A percentile compares a stretch with the other conserved stretches of the same genome.
phyloP scores from a whole-genome alignment of 2,888 invertebrate species.

The Augochlorella aurata region DNA sequence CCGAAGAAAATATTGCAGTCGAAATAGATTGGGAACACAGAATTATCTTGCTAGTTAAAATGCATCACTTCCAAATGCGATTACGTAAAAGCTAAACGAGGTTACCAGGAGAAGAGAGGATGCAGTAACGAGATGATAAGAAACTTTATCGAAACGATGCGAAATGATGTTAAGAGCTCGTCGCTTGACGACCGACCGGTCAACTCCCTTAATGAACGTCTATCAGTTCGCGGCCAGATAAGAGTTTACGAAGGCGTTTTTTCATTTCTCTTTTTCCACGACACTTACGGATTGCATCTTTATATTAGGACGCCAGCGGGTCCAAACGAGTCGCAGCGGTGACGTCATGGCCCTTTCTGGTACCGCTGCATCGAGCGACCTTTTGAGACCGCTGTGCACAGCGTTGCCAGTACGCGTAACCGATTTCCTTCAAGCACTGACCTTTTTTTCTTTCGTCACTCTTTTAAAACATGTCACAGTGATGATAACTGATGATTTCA shows the following conservation, averaged over 20 bases:
- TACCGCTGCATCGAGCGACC: slow-evolving; percentile 47
- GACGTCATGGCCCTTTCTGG: slow-evolving; percentile 69
- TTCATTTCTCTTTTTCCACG: slow-evolving; percentile 36
- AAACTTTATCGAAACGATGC: slow-evolving; percentile 52
- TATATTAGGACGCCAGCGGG: slow-evolving; percentile 42
- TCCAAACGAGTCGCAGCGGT: slow-evolving; percentile 48
- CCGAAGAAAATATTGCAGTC: neutral
- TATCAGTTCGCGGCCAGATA: slow-evolving; percentile 71
- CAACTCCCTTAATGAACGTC: slow-evolving; percentile 71
- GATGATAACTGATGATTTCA: neutral
- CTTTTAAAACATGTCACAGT: neutral
- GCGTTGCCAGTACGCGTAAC: slow-evolving; percentile 38
- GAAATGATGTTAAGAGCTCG: slow-evolving; percentile 44
- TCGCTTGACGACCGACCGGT: slow-evolving; percentile 44
- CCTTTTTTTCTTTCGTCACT: neutral
- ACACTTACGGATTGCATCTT: slow-evolving; percentile 59
- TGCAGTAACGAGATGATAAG: slow-evolving; percentile 37
- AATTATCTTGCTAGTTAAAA: neutral
- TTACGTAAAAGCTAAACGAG: slow-evolving; percentile 20
- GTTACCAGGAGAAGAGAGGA: slow-evolving; percentile 23
- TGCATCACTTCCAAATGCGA: neutral
- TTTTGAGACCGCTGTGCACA: slow-evolving; percentile 40
- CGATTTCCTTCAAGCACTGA: slow-evolving; percentile 23
- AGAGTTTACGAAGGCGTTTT: slow-evolving; percentile 41
- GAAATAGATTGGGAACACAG: neutral